Evolutionary conservation across 1,140 invertebrate species (phyloP).

Genomic region (Drosophila hydei): DNA sequence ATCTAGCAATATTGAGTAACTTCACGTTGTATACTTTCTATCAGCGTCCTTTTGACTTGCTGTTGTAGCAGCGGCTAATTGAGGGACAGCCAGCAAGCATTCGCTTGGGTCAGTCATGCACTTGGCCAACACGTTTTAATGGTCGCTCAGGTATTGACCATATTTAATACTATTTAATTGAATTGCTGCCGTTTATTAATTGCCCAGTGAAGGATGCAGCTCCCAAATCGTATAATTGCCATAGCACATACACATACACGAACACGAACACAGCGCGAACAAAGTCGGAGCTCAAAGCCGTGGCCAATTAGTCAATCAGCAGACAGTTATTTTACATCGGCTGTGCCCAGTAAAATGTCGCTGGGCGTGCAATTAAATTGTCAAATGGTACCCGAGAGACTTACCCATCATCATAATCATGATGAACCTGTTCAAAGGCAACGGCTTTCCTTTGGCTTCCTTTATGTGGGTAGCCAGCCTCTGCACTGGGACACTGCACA

Average conservation of each 20-base stretch:
- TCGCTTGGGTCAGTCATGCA: not conserved
- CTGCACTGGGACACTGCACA: slow-evolving; percentile 34
- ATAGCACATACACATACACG: slow-evolving; percentile 3
- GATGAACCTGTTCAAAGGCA: slow-evolving; percentile 10
- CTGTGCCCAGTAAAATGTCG: slow-evolving; percentile 16
- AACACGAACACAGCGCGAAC: not conserved
- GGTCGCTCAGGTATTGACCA: slow-evolving; percentile 41
- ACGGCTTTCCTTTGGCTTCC: not conserved
- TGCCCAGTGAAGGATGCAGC: slow-evolving; percentile 42
- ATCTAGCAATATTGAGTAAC: not conserved
- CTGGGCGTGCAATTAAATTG: slow-evolving; percentile 37
- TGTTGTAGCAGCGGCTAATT: slow-evolving; percentile 14
- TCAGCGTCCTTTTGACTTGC: not conserved
- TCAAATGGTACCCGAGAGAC: slow-evolving; percentile 38
- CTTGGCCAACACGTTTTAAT: slow-evolving; percentile 46
- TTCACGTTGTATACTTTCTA: not conserved
- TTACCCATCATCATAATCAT: slow-evolving; percentile 30
- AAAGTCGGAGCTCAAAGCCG: slow-evolving; percentile 2
- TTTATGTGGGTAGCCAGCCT: not conserved
- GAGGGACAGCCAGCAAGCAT: not conserved
- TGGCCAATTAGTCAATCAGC: slow-evolving; percentile 74
- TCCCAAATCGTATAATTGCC: slow-evolving; percentile 41
- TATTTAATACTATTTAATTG: slow-evolving; percentile 79
- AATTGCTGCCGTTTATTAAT: slow-evolving; percentile 51
- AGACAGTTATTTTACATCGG: slow-evolving; percentile 48